phyloP scores from a whole-genome alignment of 2,888 invertebrate species.

The Vesta saturnalis region DNA sequence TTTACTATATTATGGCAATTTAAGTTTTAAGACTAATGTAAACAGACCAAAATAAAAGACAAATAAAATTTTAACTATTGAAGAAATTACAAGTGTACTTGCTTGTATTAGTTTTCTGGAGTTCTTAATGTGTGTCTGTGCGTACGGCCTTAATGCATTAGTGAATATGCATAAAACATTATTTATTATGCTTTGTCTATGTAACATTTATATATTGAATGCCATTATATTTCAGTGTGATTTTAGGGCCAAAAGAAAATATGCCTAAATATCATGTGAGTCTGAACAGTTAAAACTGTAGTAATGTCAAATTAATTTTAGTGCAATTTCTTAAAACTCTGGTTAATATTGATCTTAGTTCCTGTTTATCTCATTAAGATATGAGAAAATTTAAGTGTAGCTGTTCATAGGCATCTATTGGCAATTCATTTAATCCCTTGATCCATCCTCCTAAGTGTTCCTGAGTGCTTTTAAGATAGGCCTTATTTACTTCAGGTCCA shows the following conservation, averaged over 20 bases:
- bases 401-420: too few relatives aligned
- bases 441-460: too few relatives aligned
- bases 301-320: slow-evolving; percentile 12
- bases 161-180: neutral
- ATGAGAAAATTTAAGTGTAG: too few relatives aligned
- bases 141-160: slow-evolving; percentile 3
- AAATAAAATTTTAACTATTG: slow-evolving; percentile 16
- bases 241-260: slow-evolving; percentile 42
- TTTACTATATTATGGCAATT: slow-evolving; percentile 3
- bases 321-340: too few relatives aligned
- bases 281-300: slow-evolving; percentile 27
- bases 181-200: neutral
- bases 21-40: neutral
- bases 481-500: too few relatives aligned
- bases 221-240: slow-evolving; percentile 7
- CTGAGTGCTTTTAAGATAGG: too few relatives aligned
- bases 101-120: neutral
- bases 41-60: slow-evolving; percentile 30
- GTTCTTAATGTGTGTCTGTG: neutral
- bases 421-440: too few relatives aligned
- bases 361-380: too few relatives aligned
- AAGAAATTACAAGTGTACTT: slow-evolving; percentile 1
- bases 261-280: slow-evolving; percentile 47
- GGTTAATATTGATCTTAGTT: too few relatives aligned
- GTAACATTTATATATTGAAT: slow-evolving; percentile 6